Percentiles rank a stretch among this genome's conserved stretches.
phyloP scores from a whole-genome alignment of 1,140 invertebrate species.

The Drosophila lowei region DNA sequence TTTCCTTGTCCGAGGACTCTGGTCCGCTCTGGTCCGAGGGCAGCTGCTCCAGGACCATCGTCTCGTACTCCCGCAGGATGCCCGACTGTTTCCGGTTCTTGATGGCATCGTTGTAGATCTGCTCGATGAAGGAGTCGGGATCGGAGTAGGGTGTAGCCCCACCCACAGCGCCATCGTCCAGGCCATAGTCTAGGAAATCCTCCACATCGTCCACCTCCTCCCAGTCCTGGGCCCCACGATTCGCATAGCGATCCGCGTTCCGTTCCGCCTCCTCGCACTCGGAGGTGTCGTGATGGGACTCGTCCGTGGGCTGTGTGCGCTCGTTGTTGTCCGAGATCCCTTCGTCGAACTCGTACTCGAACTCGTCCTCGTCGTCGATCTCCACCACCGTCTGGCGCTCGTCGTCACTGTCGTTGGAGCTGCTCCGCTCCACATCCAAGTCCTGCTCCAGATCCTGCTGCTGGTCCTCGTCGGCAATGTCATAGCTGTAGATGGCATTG shows the following conservation, averaged over 20 bases:
- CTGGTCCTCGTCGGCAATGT: constrained; percentile 41
- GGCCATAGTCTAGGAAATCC: constrained; percentile 50
- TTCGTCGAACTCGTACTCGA: constrained; percentile 72
- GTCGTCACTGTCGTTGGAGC: constrained; percentile 72
- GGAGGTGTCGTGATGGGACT: constrained; percentile 78
- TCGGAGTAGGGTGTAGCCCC: constrained; percentile 61
- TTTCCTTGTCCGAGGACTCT: constrained; percentile 63
- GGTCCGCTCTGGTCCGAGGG: constrained; percentile 40
- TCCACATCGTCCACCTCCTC: constrained; percentile 63
- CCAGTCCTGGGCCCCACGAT: constrained; percentile 72
- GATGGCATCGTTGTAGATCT: constrained; percentile 79
- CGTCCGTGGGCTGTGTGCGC: constrained; percentile 75
- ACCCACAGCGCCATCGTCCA: constrained; percentile 73
- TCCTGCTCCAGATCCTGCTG: neutral
- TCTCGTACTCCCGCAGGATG: constrained; percentile 72
- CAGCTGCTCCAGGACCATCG: constrained; percentile 72
- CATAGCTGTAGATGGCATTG: constrained; percentile 63
- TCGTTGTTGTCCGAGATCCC: constrained; percentile 80
- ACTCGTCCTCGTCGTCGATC: constrained; percentile 74
- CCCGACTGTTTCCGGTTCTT: constrained; percentile 78
- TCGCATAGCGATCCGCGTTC: constrained; percentile 76
- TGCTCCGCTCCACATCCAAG: constrained; percentile 46
- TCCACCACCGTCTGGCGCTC: constrained; percentile 78
- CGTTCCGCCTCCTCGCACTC: constrained; percentile 80
- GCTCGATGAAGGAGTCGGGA: constrained; percentile 77